Base-by-base conservation (phyloP, 2,888 invertebrate species). In the Steinernema carpocapsae region DNA sequence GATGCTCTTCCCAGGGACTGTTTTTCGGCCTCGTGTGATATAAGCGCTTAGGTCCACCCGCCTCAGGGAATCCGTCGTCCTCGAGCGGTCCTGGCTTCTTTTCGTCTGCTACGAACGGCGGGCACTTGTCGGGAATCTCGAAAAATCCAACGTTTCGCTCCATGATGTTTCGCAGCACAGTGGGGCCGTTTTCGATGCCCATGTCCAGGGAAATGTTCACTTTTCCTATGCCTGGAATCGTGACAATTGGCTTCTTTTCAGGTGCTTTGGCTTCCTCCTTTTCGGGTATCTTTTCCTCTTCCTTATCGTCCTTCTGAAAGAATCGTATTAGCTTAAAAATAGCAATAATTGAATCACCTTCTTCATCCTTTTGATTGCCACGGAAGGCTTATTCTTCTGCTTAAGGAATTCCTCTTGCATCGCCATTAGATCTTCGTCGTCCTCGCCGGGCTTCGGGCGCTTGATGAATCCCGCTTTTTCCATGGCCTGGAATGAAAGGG, bases 61-160 rank as follows among this genome's bases (percentile, higher is more conserved):
- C 77, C 22, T 81, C 81, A 7, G 86, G 86, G 70, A 86, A 86
- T 22, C 86, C 86, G 43, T 80, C 81, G 24, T 83, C 81, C 3
- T 46, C 59, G 64, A 45, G 70, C 24, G 22, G 37, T 26, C 22
- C 71, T 59, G 19, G 46, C 19, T 10, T 59, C 71, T 37, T 29
- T 17, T 19, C 29, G 17, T 37, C 64, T n/a, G 72, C 51, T 1
- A 71, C 76, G 45, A 76, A 80, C 7, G 79, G 82, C 48, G 71
- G 72, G 51, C 82, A 82, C n/a, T 74, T 59, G 12, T 80, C 80
- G 7, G 81, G 79, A 26, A 74, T 19, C 24, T 82, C 82, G 71
- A 80, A 80, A 70, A 76, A 80, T 19, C 80, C 80, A 6, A 64
- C 64, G 26, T 64, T 32, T 6, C 64, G 64, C 37, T 64, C 64